Percentiles rank a stretch among this genome's conserved stretches.
These are phyloP conservation scores for Archilochus colubris DNA, from an alignment of 2,113 vertebrate species.

Conservation along the genomic window DNA sequence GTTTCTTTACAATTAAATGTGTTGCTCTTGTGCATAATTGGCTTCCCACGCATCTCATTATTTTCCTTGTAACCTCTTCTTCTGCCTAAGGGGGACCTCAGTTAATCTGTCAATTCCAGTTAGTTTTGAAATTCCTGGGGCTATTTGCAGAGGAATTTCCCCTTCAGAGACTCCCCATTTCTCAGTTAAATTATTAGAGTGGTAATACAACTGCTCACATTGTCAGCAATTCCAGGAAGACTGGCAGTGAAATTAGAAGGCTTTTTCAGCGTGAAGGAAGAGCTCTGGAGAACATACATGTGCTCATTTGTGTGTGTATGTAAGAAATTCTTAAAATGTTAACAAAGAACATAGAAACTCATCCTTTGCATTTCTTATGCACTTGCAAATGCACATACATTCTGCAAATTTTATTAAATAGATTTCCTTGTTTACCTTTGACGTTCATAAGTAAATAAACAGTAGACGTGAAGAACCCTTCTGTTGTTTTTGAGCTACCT, in stretches of 20 bases:
- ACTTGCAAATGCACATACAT: not conserved
- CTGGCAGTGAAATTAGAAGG: not conserved
- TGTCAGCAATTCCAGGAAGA: not conserved
- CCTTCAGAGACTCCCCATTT: not conserved
- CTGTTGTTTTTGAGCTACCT: not conserved
- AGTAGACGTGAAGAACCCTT: not conserved
- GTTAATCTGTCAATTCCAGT: constrained; percentile 63
- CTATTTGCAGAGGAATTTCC: constrained; percentile 53
- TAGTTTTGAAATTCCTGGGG: constrained; percentile 51
- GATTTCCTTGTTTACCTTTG: not conserved
- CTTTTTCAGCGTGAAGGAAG: not conserved
- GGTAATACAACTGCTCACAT: not conserved
- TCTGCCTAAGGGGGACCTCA: constrained; percentile 49
- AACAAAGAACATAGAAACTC: not conserved
- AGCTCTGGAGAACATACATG: not conserved
- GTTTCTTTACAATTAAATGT: constrained; percentile 40
- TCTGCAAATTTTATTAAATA: not conserved
- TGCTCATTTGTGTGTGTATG: not conserved
- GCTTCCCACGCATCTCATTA: constrained; percentile 49
- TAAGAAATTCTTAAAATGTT: not conserved
- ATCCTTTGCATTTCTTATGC: not conserved
- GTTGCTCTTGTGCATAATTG: constrained; percentile 49
- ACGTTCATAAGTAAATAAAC: not conserved
- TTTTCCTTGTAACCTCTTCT: constrained; percentile 47
- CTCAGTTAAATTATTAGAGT: not conserved